Evolutionary conservation across 2,797 vertebrate genomes (phyloP).

Genomic region (Tangara arthus): DNA sequence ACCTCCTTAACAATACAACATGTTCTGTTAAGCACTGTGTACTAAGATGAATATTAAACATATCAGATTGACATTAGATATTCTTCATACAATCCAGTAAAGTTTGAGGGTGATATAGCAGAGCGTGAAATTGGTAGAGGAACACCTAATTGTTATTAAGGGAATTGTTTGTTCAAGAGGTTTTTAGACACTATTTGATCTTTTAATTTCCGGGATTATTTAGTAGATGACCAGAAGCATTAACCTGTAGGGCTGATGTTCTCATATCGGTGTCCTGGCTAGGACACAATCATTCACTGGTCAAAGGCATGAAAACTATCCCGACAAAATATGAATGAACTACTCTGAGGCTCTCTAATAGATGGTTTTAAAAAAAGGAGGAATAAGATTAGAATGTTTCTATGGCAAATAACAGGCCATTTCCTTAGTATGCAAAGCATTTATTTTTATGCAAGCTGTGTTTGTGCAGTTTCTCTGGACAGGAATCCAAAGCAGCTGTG

Average conservation of each 20-base stretch:
- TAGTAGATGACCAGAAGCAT: not conserved
- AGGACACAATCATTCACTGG: not conserved
- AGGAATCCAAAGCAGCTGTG: conserved; percentile 48
- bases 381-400: not conserved
- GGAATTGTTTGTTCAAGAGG: not conserved
- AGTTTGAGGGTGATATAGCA: not conserved
- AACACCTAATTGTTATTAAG: not conserved
- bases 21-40: not conserved
- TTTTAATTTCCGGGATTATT: not conserved
- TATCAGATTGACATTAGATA: not conserved
- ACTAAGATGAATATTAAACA: not conserved
- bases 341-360: not conserved
- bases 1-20: not conserved
- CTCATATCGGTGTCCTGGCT: not conserved
- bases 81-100: not conserved
- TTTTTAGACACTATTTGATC: not conserved
- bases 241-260: not conserved
- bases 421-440: conserved; percentile 36
- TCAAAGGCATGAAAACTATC: not conserved
- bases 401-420: not conserved
- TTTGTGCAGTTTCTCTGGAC: conserved; percentile 8
- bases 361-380: not conserved
- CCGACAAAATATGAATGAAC: not conserved
- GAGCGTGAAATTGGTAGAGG: not conserved
- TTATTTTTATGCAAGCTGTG: conserved; percentile 41